Evolutionary conservation across 2,113 vertebrate species (phyloP), one percentile per base, ranked within the genome.

Genomic region (Anser brachyrhynchus): DNA sequence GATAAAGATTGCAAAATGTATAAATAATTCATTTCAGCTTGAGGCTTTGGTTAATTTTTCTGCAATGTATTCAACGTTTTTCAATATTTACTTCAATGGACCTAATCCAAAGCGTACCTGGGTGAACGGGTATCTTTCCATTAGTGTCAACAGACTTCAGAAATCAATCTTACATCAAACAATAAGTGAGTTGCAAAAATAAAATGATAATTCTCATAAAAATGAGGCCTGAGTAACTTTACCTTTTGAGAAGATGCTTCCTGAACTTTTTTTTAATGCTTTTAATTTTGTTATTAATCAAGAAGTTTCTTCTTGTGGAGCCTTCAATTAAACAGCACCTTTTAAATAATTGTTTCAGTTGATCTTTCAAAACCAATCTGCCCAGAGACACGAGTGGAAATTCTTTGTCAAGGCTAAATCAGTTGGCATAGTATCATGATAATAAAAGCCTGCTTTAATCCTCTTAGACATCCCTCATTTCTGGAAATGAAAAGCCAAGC

Each of bases 81-180:
- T 93, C 87, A 94, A 44, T 93, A 92, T 85, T 89, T 93, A 93
- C 46, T 49, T 49, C 78, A 92, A 66, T 87, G 78, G 51, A 84
- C 29, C 73, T 72, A 88, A 89, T 85, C 76, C 92, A 92, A 96
- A 93, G 70, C 6, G 51, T 64, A 72, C 88, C 89, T 62, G 67
- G 83, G n/a, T 54, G 25, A 93, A 88, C 55, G n/a, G 31, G 41
- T 92, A 3, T 89, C 90, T 83, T 94, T 92, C 89, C 90, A 91
- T 39, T 80, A 88, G 43, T 14, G 69, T 90, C 58, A 93, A 93
- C 35, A 84, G 57, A 78, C 26, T 92, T 79, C 5, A 49, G 39
- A 87, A 84, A 77, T 19, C n/a, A 69, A 71, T 64, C 62, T 89
- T 66, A 10, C 16, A 94, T 39, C 46, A 93, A 76, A 82, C 39